Percentiles rank a stretch among this genome's conserved stretches.
phyloP scores from a whole-genome alignment of 2,113 vertebrate species.

The Neodon shergylaensis region DNA sequence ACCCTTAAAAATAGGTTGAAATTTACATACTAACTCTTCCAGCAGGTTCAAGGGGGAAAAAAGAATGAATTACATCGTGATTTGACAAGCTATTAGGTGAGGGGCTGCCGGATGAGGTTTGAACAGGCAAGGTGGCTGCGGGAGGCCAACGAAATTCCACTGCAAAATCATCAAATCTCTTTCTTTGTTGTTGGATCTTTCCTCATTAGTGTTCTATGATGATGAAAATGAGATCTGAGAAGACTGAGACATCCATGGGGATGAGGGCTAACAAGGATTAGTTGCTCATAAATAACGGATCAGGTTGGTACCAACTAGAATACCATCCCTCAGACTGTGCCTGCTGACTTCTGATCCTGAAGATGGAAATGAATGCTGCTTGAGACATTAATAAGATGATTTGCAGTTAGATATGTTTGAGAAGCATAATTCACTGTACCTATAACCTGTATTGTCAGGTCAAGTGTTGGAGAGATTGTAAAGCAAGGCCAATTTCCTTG shows the following conservation, averaged over 20 bases:
- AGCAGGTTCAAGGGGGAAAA: constrained; percentile 76
- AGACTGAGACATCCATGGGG: neutral
- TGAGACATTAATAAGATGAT: neutral
- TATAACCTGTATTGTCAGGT: neutral
- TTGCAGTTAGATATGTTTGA: neutral
- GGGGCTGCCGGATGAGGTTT: neutral
- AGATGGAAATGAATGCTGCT: neutral
- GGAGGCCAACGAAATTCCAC: neutral
- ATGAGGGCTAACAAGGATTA: neutral
- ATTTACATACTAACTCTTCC: constrained; percentile 90
- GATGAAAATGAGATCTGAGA: neutral
- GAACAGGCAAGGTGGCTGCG: neutral
- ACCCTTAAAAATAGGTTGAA: constrained; percentile 92
- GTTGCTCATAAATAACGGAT: neutral
- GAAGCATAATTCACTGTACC: neutral
- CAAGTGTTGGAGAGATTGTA: neutral
- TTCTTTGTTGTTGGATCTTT: neutral
- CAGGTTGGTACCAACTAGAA: neutral
- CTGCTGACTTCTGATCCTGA: neutral
- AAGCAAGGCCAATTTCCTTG: neutral
- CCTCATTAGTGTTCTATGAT: neutral
- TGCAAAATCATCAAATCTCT: neutral
- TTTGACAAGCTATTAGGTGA: constrained; percentile 35
- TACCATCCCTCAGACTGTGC: neutral
- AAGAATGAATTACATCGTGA: constrained; percentile 74